Evolutionary conservation across 2,888 invertebrate genomes (phyloP).

Genomic region (Scotopteryx bipunctaria): DNA sequence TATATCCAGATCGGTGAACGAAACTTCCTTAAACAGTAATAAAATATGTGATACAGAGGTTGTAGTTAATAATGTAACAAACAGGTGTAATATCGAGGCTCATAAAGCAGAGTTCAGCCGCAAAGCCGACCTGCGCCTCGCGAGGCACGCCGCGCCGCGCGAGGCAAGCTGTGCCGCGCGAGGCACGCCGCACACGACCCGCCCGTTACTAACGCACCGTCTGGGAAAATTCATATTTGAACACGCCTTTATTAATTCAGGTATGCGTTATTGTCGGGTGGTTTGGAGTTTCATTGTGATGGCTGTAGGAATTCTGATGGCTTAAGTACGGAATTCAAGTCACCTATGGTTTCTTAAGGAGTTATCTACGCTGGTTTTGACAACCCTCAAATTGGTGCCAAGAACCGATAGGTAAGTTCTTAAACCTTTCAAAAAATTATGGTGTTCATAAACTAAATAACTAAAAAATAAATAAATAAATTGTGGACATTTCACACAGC

Average conservation of each 20-base stretch:
- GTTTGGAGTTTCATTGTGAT: conserved; percentile 10
- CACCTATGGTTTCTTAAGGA: too few relatives aligned
- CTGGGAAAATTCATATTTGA: conserved; percentile 48
- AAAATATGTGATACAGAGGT: neutral
- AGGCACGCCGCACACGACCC: conserved; percentile 44
- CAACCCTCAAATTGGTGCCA: too few relatives aligned
- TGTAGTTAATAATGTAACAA: conserved; percentile 3
- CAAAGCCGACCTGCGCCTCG: conserved; percentile 18
- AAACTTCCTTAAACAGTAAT: neutral
- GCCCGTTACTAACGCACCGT: conserved; percentile 52
- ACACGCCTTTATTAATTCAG: conserved; percentile 52
- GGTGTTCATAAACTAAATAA: too few relatives aligned
- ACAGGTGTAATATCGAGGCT: conserved; percentile 22
- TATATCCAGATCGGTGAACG: neutral
- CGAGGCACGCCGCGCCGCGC: conserved; percentile 43
- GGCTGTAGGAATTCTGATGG: neutral
- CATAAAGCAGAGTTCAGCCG: conserved; percentile 26
- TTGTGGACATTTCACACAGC: too few relatives aligned
- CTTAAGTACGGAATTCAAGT: too few relatives aligned
- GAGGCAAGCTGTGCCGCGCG: conserved; percentile 22
- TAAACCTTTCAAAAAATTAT: too few relatives aligned
- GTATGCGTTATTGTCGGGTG: conserved; percentile 37
- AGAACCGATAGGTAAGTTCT: too few relatives aligned
- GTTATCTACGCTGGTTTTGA: too few relatives aligned
- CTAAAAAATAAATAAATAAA: too few relatives aligned